Evolutionary conservation across 2,113 vertebrate genomes (phyloP).

Genomic region (Callipepla squamata): DNA sequence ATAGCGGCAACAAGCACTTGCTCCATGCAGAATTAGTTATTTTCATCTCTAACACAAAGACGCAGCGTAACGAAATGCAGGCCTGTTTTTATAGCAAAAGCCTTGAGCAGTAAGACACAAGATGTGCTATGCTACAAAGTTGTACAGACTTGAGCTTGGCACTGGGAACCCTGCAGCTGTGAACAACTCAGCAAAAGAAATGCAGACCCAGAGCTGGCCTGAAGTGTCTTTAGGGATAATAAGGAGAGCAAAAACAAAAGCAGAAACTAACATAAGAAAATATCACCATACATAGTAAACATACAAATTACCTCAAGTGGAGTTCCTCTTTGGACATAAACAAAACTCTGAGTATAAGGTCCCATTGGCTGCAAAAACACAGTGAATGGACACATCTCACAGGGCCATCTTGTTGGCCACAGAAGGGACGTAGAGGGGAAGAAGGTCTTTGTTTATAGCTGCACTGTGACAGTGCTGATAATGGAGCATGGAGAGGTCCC

Average conservation of each 20-base stretch:
- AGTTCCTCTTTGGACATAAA: neutral
- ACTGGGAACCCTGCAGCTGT: neutral
- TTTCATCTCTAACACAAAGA: neutral
- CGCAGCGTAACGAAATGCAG: neutral
- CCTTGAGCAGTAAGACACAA: neutral
- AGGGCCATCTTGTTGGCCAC: rapidly evolving
- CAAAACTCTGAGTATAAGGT: neutral
- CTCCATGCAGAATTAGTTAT: neutral
- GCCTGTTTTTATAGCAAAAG: neutral
- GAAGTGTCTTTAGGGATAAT: neutral
- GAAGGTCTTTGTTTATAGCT: neutral
- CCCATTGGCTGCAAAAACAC: rapidly evolving
- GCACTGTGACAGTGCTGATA: rapidly evolving
- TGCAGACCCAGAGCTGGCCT: neutral
- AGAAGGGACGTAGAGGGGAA: neutral
- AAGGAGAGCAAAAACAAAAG: neutral
- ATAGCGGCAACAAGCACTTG: rapidly evolving
- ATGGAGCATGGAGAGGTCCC: rapidly evolving
- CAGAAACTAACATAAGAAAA: neutral
- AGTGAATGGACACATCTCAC: neutral
- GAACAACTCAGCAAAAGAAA: neutral
- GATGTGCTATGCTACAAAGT: neutral
- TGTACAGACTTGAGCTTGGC: neutral
- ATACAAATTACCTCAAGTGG: neutral
- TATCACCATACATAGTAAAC: neutral